phyloP scores from a whole-genome alignment of 2,797 vertebrate species.

The Cetoscarus ocellatus region DNA sequence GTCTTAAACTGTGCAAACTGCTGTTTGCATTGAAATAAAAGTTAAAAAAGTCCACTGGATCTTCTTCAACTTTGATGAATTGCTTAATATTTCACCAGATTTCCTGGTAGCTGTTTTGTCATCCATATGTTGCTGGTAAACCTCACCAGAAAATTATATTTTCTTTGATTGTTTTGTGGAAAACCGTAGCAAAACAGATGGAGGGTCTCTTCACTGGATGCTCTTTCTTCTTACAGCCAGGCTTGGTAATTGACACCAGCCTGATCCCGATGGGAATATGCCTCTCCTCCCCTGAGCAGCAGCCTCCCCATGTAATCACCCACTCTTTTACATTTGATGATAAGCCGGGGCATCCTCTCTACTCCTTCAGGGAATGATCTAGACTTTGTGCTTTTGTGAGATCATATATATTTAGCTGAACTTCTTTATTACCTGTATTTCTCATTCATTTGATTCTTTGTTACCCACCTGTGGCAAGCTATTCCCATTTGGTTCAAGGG shows the following conservation, averaged over 20 bases:
- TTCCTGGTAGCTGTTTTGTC: no score
- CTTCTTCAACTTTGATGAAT: no score
- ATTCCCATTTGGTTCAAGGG: conserved; percentile 54
- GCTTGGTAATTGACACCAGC: conserved; percentile 43
- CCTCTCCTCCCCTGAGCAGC: conserved; percentile 1
- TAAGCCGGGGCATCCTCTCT: background rate
- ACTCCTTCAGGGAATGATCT: background rate
- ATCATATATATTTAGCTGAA: conserved; percentile 10
- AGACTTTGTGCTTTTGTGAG: conserved; percentile 2
- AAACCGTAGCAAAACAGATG: conserved; percentile 15
- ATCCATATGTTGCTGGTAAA: no score
- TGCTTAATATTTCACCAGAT: no score
- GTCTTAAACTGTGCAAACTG: no score
- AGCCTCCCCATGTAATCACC: conserved; percentile 11
- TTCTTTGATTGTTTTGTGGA: background rate
- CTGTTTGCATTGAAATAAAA: no score
- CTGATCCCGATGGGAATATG: conserved; percentile 28
- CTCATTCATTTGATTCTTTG: conserved; percentile 39
- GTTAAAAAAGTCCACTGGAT: no score
- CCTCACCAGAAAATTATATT: background rate
- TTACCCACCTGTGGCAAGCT: conserved; percentile 27
- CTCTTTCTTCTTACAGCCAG: background rate
- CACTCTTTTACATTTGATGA: conserved; percentile 8
- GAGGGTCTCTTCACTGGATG: conserved; percentile 5
- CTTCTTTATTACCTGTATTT: conserved; percentile 34